Base-by-base conservation (phyloP, 2,888 invertebrate species). In the Adineta ricciae region DNA sequence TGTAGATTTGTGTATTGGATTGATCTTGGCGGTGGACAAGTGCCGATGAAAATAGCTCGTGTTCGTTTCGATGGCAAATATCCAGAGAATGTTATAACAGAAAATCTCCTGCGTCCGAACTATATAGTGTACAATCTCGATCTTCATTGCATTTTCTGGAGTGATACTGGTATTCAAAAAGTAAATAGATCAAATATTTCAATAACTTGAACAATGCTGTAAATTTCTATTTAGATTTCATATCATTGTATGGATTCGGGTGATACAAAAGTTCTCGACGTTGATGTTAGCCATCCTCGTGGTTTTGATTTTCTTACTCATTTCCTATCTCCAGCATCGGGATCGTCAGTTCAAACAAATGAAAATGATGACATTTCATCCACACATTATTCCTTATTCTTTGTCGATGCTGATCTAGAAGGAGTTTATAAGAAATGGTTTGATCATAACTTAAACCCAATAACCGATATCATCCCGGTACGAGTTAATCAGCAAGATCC, bases 21-120 rank as follows among this genome's bases (percentile, higher is more conserved):
- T 19, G 99, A 99, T 89, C 95, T 95, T 87, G 98, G 98, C 19
- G 96, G 96, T 16, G 95, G 83, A 72, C 88, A 95, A 2, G 94
- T 96, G 0, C 95, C 95, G 0, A 92, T 94, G 0, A 97, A 97
- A 91, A 94, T 98, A 50, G 94, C 90, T 11, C 89, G 90, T 36
- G 95, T 95, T 0, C 95, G 95, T 89, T 96, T 99, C 95, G 96
- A 97, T 89, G 98, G 99, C 0, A 93, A 93, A 24, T 93, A 94
- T 88, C 92, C 96, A 0, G 90, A 93, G 0, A 93, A 95, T 7
- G 90, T 97, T 0, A 92, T 94, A 0, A 88, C 89, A 87, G 93
- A 94, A 84, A 92, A 93, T 19, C 87, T 89, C 86, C 89, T 88
- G 84, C 88, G 93, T 86, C 95, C 95, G 0, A 95, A 95, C 88